Conservation (phyloP, 2,113 vertebrate genomes). For the Hymenochirus boettgeri region DNA sequence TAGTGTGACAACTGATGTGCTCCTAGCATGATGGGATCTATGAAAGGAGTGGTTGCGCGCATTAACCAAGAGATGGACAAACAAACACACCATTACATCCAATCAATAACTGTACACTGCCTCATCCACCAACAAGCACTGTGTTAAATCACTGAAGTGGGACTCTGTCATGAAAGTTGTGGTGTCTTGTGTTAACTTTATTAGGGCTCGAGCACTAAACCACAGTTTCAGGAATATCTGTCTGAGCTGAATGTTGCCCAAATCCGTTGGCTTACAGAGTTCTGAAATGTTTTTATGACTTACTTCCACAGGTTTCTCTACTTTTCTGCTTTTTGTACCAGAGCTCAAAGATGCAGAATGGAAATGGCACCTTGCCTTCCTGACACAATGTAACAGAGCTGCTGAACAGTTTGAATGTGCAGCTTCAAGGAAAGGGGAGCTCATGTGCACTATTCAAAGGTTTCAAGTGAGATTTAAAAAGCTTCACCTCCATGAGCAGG, state of each 20-base stretch:
- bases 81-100: not conserved
- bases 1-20: slow-evolving; percentile 18
- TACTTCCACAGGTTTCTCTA: too few species aligned
- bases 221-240: slow-evolving; percentile 4
- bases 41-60: slow-evolving; percentile 6
- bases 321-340: too few species aligned
- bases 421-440: too few species aligned
- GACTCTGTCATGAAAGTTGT: not conserved
- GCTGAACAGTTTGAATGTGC: too few species aligned
- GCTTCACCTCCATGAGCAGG: slow-evolving; percentile 11
- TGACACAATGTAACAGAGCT: too few species aligned
- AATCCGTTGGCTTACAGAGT: not conserved
- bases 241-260: not conserved
- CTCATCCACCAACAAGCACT: too few species aligned
- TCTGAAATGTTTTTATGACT: not conserved
- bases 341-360: too few species aligned
- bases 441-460: too few species aligned
- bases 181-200: slow-evolving; percentile 4
- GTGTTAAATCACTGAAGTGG: not conserved
- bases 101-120: not conserved
- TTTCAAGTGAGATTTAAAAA: not conserved
- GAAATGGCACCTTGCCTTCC: too few species aligned
- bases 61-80: slow-evolving; percentile 18
- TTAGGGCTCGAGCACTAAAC: not conserved
- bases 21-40: slow-evolving; percentile 14